Base-by-base conservation (phyloP, 2,888 invertebrate species). In the Julus scanicus region DNA sequence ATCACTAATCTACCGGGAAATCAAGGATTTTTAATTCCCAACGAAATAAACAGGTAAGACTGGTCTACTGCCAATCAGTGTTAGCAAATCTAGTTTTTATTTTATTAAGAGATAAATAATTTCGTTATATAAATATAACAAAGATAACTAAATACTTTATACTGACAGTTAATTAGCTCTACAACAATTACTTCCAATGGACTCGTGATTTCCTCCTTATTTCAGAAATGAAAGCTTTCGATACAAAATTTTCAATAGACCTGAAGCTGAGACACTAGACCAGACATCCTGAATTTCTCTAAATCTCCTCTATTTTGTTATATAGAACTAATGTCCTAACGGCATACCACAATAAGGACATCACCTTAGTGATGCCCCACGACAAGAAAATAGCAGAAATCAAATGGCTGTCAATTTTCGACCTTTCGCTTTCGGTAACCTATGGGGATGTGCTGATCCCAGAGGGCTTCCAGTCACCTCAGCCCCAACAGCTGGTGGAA, bases 381-480 rank as follows among this genome's bases (percentile, higher is more conserved):
- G 95, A 95, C 90, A 97, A 97, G 92, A 96, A 95, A 92, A 94
- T 98, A 89, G 95, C 96, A 0, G 96, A 97, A 90, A 94, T 97
- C 90, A 96, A 96, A 92, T 98, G 98, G 98, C 94, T 98, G 89
- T 95, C 97, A 0, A 94, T 98, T 87, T 98, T 97, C 92, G 98
- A 98, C 93, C 94, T 98, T 84, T 94, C 95, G 90, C 40, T 39
- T 63, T 63, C 90, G 90, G 89, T 80, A 20, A 95, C 96, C 71
- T 97, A 97, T 92, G 98, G 96, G 0, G 98, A 98, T 92, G 95
- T 97, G 88, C 96, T 95, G 91, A 95, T 98, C 90, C 97, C 97
- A 0, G 97, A 97, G 91, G 97, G 96, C 90, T 97, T 98, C 92
- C 96, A 97, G 91, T 95, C 97, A 17, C 98, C 98, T 0, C 93